Percentiles rank a stretch among this genome's conserved stretches.
Conservation (phyloP, 2,113 vertebrate species). For the Eudyptes chrysolophus region DNA sequence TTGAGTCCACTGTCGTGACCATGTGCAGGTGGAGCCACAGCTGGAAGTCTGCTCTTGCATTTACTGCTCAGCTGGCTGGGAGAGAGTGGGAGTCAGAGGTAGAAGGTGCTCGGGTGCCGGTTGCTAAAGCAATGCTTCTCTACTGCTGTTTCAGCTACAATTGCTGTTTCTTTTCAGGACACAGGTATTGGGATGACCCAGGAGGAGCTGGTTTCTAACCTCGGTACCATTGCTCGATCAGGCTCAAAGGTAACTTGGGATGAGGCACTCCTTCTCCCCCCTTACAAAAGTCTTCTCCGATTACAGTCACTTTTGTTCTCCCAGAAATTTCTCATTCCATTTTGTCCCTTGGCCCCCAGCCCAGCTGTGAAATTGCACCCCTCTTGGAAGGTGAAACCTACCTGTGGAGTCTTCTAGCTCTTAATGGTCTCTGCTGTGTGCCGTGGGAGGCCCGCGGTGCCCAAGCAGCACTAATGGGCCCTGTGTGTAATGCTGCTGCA, state of each 20-base stretch:
- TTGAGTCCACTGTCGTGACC: neutral
- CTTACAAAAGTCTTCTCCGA: neutral
- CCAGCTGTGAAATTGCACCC: neutral
- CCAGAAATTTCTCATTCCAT: neutral
- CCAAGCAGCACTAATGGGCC: neutral
- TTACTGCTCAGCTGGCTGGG: neutral
- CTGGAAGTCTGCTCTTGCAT: neutral
- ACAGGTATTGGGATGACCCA: conserved; percentile 94
- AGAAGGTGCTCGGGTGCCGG: neutral
- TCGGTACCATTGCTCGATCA: conserved; percentile 94
- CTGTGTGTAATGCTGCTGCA: neutral
- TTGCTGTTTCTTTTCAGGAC: conserved; percentile 78
- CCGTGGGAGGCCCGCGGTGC: neutral
- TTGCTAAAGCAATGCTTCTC: neutral
- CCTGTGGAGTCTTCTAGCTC: neutral
- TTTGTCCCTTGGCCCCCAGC: neutral
- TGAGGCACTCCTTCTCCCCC: neutral
- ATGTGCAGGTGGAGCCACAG: neutral
- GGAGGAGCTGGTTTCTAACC: conserved; percentile 89
- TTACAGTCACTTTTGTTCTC: neutral
- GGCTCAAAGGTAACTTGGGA: conserved; percentile 88
- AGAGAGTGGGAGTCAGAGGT: neutral
- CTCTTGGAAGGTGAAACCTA: neutral
- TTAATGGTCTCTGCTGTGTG: neutral
- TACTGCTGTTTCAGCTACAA: neutral